Evolutionary conservation across 2,797 vertebrate species (phyloP).

Genomic region (Poeciliopsis infans): DNA sequence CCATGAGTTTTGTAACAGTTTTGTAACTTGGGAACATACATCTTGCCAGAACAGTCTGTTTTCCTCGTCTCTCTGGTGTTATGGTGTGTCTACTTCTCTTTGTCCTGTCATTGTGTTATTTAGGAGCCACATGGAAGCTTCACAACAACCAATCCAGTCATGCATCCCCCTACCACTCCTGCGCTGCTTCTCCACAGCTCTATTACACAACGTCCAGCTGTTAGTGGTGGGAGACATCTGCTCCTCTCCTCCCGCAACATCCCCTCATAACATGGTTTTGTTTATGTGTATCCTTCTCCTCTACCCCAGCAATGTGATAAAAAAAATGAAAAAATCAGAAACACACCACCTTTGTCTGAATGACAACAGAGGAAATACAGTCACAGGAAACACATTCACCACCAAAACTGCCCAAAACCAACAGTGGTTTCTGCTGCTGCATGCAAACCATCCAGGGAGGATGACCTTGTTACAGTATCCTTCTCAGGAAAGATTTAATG

Average conservation of each 20-base stretch:
- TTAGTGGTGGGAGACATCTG: conserved; percentile 72
- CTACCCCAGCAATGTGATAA: conserved; percentile 66
- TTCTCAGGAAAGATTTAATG: conserved; percentile 16
- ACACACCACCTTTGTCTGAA: conserved; percentile 77
- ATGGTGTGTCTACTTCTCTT: conserved; percentile 51
- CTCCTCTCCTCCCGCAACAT: conserved; percentile 73
- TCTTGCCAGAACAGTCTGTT: conserved; percentile 41
- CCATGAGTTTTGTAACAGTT: conserved; percentile 42
- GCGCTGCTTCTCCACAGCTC: conserved; percentile 45
- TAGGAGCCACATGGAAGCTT: conserved; percentile 58
- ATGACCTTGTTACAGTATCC: conserved; percentile 36
- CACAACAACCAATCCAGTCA: conserved; percentile 53
- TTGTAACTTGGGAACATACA: conserved; percentile 48
- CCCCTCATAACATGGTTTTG: conserved; percentile 82
- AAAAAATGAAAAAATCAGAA: conserved; percentile 48
- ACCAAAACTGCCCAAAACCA: conserved; percentile 62
- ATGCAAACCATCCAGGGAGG: conserved; percentile 59
- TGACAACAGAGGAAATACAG: conserved; percentile 82
- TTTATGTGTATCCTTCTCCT: conserved; percentile 77
- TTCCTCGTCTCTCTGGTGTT: conserved; percentile 46
- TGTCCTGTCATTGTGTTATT: conserved; percentile 61
- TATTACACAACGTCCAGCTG: conserved; percentile 79
- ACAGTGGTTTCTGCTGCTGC: conserved; percentile 68
- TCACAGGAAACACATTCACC: conserved; percentile 78
- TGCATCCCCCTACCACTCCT: conserved; percentile 56